Percentiles rank a stretch among this genome's conserved stretches.
Evolutionary conservation across 2,113 vertebrate species (phyloP).

Genomic region (Hippocampus comes): DNA sequence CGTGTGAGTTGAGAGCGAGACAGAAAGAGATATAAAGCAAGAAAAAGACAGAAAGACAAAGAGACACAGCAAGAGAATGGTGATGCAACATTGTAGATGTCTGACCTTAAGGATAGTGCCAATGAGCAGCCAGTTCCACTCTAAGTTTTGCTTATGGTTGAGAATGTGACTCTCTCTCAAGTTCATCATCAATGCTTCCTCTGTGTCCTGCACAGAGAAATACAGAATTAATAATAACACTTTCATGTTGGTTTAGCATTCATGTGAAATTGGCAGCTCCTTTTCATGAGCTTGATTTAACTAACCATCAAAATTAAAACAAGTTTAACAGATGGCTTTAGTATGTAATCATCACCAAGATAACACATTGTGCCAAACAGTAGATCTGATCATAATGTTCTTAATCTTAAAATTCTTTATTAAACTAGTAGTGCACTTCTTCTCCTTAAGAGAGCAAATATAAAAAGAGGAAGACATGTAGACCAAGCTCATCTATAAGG

Average conservation of each 20-base stretch:
- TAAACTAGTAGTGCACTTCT: too few relatives aligned
- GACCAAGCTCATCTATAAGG: background rate
- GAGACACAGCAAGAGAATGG: background rate
- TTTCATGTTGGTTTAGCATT: too few relatives aligned
- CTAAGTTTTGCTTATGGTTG: slow-evolving; percentile 95
- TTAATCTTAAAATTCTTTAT: too few relatives aligned
- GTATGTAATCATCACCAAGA: background rate
- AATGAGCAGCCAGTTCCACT: slow-evolving; percentile 98
- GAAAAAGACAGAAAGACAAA: background rate
- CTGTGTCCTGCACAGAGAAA: slow-evolving; percentile 81
- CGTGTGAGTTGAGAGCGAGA: background rate
- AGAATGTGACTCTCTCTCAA: slow-evolving; percentile 95
- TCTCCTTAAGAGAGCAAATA: background rate
- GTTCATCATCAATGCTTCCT: slow-evolving; percentile 91
- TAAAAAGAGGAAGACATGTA: background rate
- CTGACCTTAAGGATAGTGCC: slow-evolving; percentile 94
- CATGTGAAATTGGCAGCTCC: background rate
- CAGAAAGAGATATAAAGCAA: too few relatives aligned
- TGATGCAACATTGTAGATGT: slow-evolving; percentile 13
- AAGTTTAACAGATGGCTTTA: background rate
- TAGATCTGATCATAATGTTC: background rate
- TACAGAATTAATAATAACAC: slow-evolving; percentile 4
- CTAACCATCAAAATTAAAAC: background rate
- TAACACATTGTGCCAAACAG: background rate
- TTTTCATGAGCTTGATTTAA: background rate